These are phyloP conservation scores for Phocoena phocoena DNA, from an alignment of 2,113 vertebrate species.

Conservation along the genomic window DNA sequence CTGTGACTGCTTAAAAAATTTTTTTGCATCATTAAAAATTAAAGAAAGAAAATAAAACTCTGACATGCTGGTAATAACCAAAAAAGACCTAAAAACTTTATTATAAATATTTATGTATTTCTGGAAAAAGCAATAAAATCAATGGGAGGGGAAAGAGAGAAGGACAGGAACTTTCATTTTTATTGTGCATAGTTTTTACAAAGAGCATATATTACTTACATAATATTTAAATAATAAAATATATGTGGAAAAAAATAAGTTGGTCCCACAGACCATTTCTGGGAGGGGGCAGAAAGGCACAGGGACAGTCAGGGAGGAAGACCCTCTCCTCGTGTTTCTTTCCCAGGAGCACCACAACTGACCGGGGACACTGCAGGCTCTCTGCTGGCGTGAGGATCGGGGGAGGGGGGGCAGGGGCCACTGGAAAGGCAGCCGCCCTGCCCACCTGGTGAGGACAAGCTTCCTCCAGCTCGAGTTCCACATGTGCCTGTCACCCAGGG, in stretches of 20 bases:
- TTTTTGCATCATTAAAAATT: not conserved
- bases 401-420: too few relatives aligned
- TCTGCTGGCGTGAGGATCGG: not conserved
- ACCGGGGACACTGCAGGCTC: not conserved
- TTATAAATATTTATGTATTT: not conserved
- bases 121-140: not conserved
- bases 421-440: not conserved
- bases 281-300: not conserved
- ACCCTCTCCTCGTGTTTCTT: not conserved
- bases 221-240: not conserved
- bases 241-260: rapidly evolving
- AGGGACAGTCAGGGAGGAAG: not conserved
- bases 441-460: not conserved
- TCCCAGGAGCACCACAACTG: not conserved
- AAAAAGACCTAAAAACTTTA: not conserved
- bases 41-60: not conserved
- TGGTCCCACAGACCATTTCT: not conserved
- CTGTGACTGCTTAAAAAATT: not conserved
- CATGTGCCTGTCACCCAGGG: not conserved
- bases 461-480: not conserved
- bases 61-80: not conserved
- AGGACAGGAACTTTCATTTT: not conserved
- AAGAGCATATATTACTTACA: not conserved
- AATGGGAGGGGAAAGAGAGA: not conserved
- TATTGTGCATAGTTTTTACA: not conserved